Percentiles rank a stretch among this genome's conserved stretches.
phyloP scores from a whole-genome alignment of 2,888 invertebrate species.

The Cistogaster globosa region DNA sequence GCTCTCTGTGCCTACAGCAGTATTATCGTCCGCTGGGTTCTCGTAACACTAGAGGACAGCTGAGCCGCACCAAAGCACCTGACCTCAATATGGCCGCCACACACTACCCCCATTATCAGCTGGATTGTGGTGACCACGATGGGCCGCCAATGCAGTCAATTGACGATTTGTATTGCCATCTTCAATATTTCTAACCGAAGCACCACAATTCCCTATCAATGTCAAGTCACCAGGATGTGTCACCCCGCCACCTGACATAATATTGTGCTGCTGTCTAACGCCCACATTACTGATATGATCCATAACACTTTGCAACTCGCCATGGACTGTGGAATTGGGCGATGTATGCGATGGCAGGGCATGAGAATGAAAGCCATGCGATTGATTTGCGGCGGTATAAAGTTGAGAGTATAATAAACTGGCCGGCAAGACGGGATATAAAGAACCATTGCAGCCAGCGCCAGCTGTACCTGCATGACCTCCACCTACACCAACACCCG shows the following conservation, averaged over 20 bases:
- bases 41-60: constrained; percentile 82
- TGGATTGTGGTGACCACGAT: constrained; percentile 83
- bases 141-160: constrained; percentile 82
- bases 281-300: constrained; percentile 88
- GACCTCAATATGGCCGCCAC: constrained; percentile 89
- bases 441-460: constrained; percentile 88
- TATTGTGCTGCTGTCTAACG: constrained; percentile 83
- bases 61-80: constrained; percentile 82
- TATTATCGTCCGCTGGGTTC: constrained; percentile 70
- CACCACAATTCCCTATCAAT: constrained; percentile 82
- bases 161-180: constrained; percentile 82
- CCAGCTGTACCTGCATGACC: constrained; percentile 75
- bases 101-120: constrained; percentile 86
- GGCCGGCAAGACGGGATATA: constrained; percentile 91
- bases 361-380: constrained; percentile 89
- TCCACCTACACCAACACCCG: constrained; percentile 73
- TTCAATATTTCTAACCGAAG: constrained; percentile 82
- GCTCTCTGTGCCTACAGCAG: constrained; percentile 68
- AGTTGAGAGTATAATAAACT: constrained; percentile 92
- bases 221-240: constrained; percentile 82
- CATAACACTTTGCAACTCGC: constrained; percentile 90
- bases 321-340: constrained; percentile 85
- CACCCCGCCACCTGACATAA: constrained; percentile 83
- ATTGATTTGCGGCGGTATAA: constrained; percentile 90
- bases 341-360: constrained; percentile 86